These are phyloP conservation scores for Campoletis sonorensis DNA, from an alignment of 1,140 invertebrate genomes.

Conservation along the genomic window DNA sequence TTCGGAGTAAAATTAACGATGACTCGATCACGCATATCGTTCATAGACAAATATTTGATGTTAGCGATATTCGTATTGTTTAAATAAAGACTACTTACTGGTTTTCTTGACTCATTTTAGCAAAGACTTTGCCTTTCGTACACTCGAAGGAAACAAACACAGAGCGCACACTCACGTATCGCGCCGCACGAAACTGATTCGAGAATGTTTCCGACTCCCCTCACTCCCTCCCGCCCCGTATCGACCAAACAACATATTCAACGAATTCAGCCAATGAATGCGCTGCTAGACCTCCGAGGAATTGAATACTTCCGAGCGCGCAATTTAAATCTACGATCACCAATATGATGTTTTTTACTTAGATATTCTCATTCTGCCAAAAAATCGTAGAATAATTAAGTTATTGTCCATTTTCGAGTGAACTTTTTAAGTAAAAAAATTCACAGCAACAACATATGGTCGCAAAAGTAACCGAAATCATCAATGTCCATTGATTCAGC, in stretches of 20 bases:
- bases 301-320: constrained; percentile 2
- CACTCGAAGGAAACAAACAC: constrained; percentile 66
- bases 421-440: neutral
- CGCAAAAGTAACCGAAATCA: too few species aligned
- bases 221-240: constrained; percentile 43
- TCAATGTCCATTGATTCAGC: too few species aligned
- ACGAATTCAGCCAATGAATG: constrained; percentile 12
- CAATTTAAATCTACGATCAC: neutral
- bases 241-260: constrained; percentile 54
- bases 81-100: constrained; percentile 67
- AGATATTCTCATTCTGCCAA: neutral
- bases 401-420: neutral
- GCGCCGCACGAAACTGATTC: constrained; percentile 57
- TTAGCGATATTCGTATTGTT: neutral
- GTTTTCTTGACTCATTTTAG: constrained; percentile 72
- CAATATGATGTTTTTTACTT: neutral
- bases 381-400: neutral
- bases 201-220: constrained; percentile 61
- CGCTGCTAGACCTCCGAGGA: neutral
- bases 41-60: neutral
- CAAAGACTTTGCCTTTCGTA: constrained; percentile 47
- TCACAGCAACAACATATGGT: too few species aligned
- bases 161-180: constrained; percentile 57
- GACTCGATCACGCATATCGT: neutral
- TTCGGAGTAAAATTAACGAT: neutral